Evolutionary conservation across 2,888 invertebrate genomes (phyloP).

Genomic region (Troides helena): DNA sequence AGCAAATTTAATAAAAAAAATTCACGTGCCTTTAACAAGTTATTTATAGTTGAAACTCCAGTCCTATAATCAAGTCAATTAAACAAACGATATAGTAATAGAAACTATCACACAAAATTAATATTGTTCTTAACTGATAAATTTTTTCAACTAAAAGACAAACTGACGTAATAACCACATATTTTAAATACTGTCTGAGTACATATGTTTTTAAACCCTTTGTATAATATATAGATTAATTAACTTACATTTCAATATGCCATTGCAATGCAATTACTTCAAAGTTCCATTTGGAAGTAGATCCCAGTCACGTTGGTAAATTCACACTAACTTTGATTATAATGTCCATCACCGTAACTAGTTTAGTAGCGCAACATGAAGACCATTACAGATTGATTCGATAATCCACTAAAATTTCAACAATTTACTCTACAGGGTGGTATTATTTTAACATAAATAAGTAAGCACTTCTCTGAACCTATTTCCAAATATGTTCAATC

Average conservation of each 20-base stretch:
- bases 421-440: neutral
- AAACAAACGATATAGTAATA: too few species aligned
- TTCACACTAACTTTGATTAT: slow-evolving; percentile 26
- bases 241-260: slow-evolving; percentile 10
- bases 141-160: too few species aligned
- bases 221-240: slow-evolving; percentile 5
- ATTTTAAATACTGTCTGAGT: too few species aligned
- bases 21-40: too few species aligned
- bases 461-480: too few species aligned
- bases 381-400: neutral
- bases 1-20: too few species aligned
- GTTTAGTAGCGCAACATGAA: slow-evolving; percentile 13
- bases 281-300: slow-evolving; percentile 16
- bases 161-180: too few species aligned
- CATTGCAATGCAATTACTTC: slow-evolving; percentile 14
- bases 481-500: too few species aligned
- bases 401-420: neutral
- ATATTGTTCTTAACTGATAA: too few species aligned
- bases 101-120: too few species aligned
- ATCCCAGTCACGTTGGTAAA: slow-evolving; percentile 25
- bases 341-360: slow-evolving; percentile 27
- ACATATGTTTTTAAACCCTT: neutral
- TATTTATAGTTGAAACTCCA: too few species aligned
- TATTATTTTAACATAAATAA: neutral
- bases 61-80: too few species aligned